Evolutionary conservation across 2,797 vertebrate species (phyloP).

Genomic region (Cirrhinus mrigala): DNA sequence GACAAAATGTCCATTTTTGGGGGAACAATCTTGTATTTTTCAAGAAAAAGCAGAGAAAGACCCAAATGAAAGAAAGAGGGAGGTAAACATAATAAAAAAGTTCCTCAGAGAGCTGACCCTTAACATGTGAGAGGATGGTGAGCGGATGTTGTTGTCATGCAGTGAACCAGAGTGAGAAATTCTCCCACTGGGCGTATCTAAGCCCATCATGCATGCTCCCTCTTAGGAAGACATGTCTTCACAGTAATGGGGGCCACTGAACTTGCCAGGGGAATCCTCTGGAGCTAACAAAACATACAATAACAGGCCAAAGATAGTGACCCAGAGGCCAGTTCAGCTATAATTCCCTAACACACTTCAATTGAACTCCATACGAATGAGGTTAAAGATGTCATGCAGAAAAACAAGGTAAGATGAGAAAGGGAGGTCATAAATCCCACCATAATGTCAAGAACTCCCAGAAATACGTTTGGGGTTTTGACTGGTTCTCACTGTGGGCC

Average conservation of each 20-base stretch:
- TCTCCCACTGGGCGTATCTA: slow-evolving; percentile 8
- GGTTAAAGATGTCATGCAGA: slow-evolving; percentile 22
- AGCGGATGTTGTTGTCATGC: slow-evolving; percentile 17
- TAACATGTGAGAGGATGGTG: slow-evolving; percentile 6
- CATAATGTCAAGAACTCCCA: background rate
- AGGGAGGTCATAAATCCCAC: background rate
- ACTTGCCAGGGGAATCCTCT: slow-evolving; percentile 19
- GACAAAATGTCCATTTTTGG: background rate
- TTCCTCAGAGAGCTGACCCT: slow-evolving; percentile 1
- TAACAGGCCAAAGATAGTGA: slow-evolving; percentile 18
- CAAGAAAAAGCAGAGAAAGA: background rate
- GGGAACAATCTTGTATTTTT: background rate
- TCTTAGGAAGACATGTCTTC: slow-evolving; percentile 20
- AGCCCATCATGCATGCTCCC: slow-evolving; percentile 1
- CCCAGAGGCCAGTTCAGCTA: slow-evolving; percentile 19
- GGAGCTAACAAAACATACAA: slow-evolving; percentile 19
- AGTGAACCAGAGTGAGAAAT: slow-evolving; percentile 25
- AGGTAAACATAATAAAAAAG: slow-evolving; percentile 17
- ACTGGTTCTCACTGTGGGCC: slow-evolving; percentile 29
- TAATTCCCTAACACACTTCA: slow-evolving; percentile 3
- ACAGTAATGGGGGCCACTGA: slow-evolving; percentile 13
- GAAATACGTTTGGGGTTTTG: background rate
- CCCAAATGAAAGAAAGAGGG: background rate
- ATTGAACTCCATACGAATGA: background rate
- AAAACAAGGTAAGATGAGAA: slow-evolving; percentile 30